Conservation (phyloP, 2,797 vertebrate species). For the Mallotus villosus region DNA sequence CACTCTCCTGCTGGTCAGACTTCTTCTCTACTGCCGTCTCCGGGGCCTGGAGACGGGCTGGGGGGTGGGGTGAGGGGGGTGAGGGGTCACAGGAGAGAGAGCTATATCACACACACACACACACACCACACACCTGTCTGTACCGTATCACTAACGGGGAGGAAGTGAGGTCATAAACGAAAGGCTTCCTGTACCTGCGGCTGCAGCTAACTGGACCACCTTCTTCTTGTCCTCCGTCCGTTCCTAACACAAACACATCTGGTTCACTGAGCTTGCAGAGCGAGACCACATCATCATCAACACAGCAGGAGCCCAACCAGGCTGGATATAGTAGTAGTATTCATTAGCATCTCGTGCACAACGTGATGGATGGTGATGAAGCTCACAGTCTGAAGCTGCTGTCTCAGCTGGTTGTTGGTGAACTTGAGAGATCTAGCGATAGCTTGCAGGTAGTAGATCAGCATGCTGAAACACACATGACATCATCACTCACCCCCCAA, state of each 20-base stretch:
- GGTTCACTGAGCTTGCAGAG: constrained; percentile 19
- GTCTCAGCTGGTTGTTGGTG: constrained; percentile 93
- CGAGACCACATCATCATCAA: background rate
- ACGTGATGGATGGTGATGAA: constrained; percentile 4
- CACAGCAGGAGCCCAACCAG: background rate
- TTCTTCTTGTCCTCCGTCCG: constrained; percentile 96
- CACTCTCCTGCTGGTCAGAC: constrained; percentile 75
- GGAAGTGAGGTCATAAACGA: background rate
- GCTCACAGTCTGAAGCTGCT: constrained; percentile 95
- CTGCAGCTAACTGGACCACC: constrained; percentile 69
- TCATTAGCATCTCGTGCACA: background rate
- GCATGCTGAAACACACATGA: constrained; percentile 81
- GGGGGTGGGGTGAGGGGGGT: background rate
- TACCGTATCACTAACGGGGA: background rate
- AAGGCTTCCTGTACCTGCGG: constrained; percentile 65
- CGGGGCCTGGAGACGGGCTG: constrained; percentile 83
- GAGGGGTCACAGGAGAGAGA: background rate
- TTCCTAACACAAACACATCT: constrained; percentile 72
- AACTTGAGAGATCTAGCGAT: constrained; percentile 94
- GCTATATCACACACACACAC: background rate
- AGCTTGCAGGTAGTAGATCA: constrained; percentile 97
- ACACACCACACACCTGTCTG: background rate
- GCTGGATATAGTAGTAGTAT: background rate
- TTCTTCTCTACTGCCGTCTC: constrained; percentile 75
- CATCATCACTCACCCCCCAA: constrained; percentile 1